Conservation (phyloP, 2,888 invertebrate genomes). For the Phrixothrix hirtus region DNA sequence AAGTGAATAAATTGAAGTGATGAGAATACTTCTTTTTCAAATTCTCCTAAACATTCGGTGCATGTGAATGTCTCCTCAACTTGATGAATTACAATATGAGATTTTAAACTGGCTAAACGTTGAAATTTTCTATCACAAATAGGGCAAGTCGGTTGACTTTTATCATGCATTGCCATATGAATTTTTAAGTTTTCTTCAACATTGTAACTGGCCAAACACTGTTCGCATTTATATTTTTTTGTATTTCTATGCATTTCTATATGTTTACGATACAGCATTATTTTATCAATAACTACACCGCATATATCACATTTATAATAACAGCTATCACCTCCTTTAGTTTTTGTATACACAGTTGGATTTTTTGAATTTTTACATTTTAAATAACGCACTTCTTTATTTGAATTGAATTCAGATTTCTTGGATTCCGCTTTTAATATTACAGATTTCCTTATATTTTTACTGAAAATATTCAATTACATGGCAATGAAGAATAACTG, state of each 20-base stretch:
- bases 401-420: neutral
- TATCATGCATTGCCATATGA: constrained; percentile 48
- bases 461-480: constrained; percentile 8
- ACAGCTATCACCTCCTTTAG: constrained; percentile 37
- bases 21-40: constrained; percentile 47
- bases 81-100: constrained; percentile 53
- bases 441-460: constrained; percentile 7
- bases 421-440: constrained; percentile 6
- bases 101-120: constrained; percentile 51
- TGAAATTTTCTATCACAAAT: constrained; percentile 51
- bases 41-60: constrained; percentile 49
- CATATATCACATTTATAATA: constrained; percentile 45
- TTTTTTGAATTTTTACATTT: constrained; percentile 4
- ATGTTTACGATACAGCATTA: constrained; percentile 44
- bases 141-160: constrained; percentile 48
- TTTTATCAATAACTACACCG: constrained; percentile 42
- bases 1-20: constrained; percentile 12
- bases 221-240: constrained; percentile 50
- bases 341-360: neutral
- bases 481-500: neutral
- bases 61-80: constrained; percentile 52
- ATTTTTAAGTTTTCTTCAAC: constrained; percentile 52
- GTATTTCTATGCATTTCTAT: constrained; percentile 45
- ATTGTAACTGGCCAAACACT: constrained; percentile 49
- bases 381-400: constrained; percentile 10